Base-by-base conservation (phyloP, 2,797 vertebrate species). In the Pangasius mekongensis region DNA sequence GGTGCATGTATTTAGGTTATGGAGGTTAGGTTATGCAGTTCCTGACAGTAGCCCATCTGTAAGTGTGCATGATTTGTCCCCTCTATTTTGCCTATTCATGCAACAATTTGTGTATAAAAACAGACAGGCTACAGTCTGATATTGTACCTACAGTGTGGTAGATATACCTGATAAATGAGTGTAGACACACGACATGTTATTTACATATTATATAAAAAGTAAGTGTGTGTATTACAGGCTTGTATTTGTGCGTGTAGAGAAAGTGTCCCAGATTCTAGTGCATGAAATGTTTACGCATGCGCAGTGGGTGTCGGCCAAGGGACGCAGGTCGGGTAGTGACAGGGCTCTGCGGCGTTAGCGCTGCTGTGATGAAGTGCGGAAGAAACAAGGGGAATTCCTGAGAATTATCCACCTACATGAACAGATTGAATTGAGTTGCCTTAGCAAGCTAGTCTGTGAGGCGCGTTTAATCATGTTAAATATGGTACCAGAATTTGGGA, bases 331-430 rank as follows among this genome's bases (percentile, higher is more conserved):
- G 86, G 20, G 62, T 67, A 81, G 86, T 80, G 86, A 58, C 80
- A 88, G 81, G 43, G 64, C 24, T 66, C 24, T 87, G 77, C 18
- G 54, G 69, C 81, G 67, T 39, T 33, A 33, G 82, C 10, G 60
- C 82, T 66, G 43, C 47, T 54, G 64, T 91, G 85, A 88, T 90
- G 82, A 91, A 90, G 89, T 92, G 93, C 94, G 96, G 94, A 95
- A 95, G 88, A 62, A 92, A 91, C 92, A 92, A 91, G 94, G 95
- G 96, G 94, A 93, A 94, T 96, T 96, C 94, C 94, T 93, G 84
- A 52, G 91, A 91, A 91, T 93, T 36, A 18, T 82, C 87, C 89
- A 76, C 64, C 89, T 78, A 67, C 62, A 90, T 14, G 87, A 87
- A 92, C 89, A 88, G 83, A 88, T 78, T 87, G 80, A 14, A 33